These are phyloP conservation scores for Ceratoteleas bidentatus DNA, from an alignment of 1,140 invertebrate genomes.

Conservation along the genomic window DNA sequence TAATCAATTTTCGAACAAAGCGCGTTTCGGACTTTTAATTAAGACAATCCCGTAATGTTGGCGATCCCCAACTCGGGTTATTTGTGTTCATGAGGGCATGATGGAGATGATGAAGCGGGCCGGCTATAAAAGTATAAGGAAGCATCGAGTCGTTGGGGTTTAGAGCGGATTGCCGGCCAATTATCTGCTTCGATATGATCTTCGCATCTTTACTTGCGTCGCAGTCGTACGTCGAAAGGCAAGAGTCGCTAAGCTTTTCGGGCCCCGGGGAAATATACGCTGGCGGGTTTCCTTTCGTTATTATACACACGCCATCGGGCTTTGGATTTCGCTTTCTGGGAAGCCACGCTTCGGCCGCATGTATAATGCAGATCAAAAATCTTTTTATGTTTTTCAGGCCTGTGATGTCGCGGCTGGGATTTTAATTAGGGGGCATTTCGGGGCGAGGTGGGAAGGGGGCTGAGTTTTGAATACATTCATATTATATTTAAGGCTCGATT, in stretches of 20 bases:
- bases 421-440: no score
- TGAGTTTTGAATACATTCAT: no score
- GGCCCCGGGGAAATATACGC: constrained; percentile 78
- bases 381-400: constrained; percentile 19
- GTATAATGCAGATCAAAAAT: constrained; percentile 52
- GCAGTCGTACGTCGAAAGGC: constrained; percentile 69
- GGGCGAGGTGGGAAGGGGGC: no score
- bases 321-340: constrained; percentile 66
- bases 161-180: constrained; percentile 78
- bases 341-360: constrained; percentile 57
- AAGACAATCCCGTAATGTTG: constrained; percentile 66
- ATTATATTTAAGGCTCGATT: no score
- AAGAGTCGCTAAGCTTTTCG: constrained; percentile 71
- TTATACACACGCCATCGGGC: constrained; percentile 74
- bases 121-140: constrained; percentile 51
- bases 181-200: constrained; percentile 80
- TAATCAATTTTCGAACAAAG: constrained; percentile 26
- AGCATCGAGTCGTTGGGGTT: constrained; percentile 67
- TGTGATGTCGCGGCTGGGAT: background rate
- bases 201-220: constrained; percentile 74
- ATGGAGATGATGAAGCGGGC: constrained; percentile 51
- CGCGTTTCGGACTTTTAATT: constrained; percentile 46
- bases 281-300: constrained; percentile 77
- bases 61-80: constrained; percentile 44
- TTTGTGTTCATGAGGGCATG: constrained; percentile 59